Evolutionary conservation across 1,140 invertebrate genomes (phyloP).

Genomic region (Sweltsa coloradensis): DNA sequence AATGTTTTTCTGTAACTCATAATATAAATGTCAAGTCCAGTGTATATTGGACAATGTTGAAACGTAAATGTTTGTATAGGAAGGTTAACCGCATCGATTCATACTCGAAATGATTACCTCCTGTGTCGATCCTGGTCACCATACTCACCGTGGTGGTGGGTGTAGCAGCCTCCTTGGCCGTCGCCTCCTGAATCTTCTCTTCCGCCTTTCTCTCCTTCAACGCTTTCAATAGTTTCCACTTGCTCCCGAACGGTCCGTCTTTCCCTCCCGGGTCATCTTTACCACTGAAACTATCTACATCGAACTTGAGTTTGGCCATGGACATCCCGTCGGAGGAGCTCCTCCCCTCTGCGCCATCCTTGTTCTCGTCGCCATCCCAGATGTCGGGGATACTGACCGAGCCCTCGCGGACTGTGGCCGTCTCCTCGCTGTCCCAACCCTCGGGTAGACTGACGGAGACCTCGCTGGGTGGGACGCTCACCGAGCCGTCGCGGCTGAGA

Average conservation of each 20-base stretch:
- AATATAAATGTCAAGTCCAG: too few relatives aligned
- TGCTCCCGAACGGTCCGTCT: constrained; percentile 52
- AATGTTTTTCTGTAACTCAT: too few relatives aligned
- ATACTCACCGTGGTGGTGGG: constrained; percentile 26
- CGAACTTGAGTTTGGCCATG: background rate
- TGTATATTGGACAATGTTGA: too few relatives aligned
- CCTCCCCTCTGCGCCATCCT: background rate
- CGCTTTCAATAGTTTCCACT: constrained; percentile 82
- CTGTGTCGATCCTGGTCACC: too few relatives aligned
- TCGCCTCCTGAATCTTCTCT: constrained; percentile 58
- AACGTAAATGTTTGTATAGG: too few relatives aligned
- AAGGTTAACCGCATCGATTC: too few relatives aligned
- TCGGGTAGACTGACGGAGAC: constrained; percentile 29
- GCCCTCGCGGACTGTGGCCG: constrained; percentile 27
- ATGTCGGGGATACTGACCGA: constrained; percentile 25
- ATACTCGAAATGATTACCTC: too few relatives aligned
- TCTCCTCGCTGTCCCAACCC: constrained; percentile 30
- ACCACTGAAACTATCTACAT: background rate
- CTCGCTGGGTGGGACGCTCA: constrained; percentile 30
- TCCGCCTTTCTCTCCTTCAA: constrained; percentile 80
- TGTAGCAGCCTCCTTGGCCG: constrained; percentile 40
- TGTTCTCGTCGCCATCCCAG: constrained; percentile 24
- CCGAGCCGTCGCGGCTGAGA: constrained; percentile 30
- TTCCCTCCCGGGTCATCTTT: background rate
- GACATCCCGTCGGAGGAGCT: constrained; percentile 19